Percentiles rank a stretch among this genome's conserved stretches.
Conservation (phyloP, 2,888 invertebrate species). For the Agrochola litura region DNA sequence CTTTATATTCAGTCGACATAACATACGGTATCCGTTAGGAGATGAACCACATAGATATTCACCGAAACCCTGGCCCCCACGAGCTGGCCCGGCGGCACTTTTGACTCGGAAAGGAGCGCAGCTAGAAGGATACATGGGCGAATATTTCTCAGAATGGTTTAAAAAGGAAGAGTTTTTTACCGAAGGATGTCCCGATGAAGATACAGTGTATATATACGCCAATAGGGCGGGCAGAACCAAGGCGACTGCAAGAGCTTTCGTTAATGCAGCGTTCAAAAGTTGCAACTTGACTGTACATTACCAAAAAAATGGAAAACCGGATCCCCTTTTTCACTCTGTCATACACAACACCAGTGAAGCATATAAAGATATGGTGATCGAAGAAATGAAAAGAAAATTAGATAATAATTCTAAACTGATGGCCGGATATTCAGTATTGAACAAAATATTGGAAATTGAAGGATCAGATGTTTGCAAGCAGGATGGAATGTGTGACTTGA, state of each 20-base stretch:
- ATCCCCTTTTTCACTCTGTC: slow-evolving; percentile 40
- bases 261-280: slow-evolving; percentile 39
- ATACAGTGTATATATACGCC: slow-evolving; percentile 41
- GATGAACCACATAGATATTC: slow-evolving; percentile 22
- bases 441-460: slow-evolving; percentile 53
- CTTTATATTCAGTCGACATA: slow-evolving; percentile 59
- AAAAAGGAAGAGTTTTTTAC: slow-evolving; percentile 43
- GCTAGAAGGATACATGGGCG: slow-evolving; percentile 58
- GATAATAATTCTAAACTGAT: slow-evolving; percentile 30
- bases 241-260: slow-evolving; percentile 46
- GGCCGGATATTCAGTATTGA: slow-evolving; percentile 31
- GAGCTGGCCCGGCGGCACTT: slow-evolving; percentile 6
- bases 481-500: slow-evolving; percentile 56
- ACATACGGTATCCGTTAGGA: slow-evolving; percentile 40
- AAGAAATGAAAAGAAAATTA: slow-evolving; percentile 39
- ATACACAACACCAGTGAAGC: slow-evolving; percentile 38
- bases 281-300: slow-evolving; percentile 37
- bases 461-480: slow-evolving; percentile 50
- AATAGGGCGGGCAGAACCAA: slow-evolving; percentile 34
- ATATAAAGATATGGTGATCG: slow-evolving; percentile 20
- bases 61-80: slow-evolving; percentile 43
- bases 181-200: slow-evolving; percentile 52
- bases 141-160: slow-evolving; percentile 61
- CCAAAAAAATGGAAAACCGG: slow-evolving; percentile 2
- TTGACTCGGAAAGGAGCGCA: slow-evolving; percentile 53